phyloP scores from a whole-genome alignment of 2,888 invertebrate species.

The Dione vanillae region DNA sequence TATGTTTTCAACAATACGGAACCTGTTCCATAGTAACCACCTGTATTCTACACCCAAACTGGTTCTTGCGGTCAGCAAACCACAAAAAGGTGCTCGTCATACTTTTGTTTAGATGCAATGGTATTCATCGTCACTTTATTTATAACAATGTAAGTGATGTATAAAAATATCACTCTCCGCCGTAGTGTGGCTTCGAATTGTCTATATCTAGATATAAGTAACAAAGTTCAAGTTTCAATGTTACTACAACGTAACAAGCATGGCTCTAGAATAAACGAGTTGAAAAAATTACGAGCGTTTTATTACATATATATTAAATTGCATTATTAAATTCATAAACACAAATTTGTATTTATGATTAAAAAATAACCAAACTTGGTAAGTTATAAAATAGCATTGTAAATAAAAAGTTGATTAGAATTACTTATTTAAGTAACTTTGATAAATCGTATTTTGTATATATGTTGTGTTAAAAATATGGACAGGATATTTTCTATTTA shows the following conservation, averaged over 20 bases:
- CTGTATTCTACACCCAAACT: slow-evolving; percentile 67
- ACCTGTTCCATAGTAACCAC: slow-evolving; percentile 73
- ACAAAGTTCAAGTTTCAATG: background rate
- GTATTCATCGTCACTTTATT: slow-evolving; percentile 31
- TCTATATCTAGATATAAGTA: background rate
- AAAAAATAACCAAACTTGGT: too few species aligned
- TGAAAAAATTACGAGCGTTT: too few species aligned
- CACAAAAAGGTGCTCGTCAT: slow-evolving; percentile 65
- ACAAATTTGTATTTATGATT: too few species aligned
- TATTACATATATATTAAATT: too few species aligned
- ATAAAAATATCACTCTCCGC: background rate
- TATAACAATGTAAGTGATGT: background rate
- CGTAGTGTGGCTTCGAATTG: background rate
- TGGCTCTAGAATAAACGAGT: too few species aligned
- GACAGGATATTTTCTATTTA: background rate
- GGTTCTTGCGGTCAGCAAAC: slow-evolving; percentile 69
- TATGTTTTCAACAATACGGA: slow-evolving; percentile 64
- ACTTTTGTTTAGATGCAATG: slow-evolving; percentile 56
- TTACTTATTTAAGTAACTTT: background rate
- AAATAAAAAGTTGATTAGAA: too few species aligned
- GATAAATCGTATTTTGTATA: background rate
- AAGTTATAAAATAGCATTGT: background rate
- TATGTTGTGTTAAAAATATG: background rate
- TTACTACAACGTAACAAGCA: background rate
- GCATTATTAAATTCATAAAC: too few species aligned